Evolutionary conservation across 2,113 vertebrate species (phyloP).

Genomic region (Deroptyus accipitrinus): DNA sequence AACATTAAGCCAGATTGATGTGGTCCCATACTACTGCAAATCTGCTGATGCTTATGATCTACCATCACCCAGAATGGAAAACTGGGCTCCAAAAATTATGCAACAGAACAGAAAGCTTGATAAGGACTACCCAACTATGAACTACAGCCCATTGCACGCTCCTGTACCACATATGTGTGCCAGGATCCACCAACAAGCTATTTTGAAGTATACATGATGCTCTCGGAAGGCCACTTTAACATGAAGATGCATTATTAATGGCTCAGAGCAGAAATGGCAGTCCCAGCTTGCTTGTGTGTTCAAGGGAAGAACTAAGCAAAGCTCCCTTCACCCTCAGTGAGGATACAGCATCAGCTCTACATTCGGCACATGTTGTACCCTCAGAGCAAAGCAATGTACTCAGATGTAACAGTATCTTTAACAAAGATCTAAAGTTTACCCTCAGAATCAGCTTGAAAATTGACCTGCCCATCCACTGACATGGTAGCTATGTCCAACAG

Average conservation of each 20-base stretch:
- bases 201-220: background rate
- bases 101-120: background rate
- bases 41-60: background rate
- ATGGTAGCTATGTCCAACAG: background rate
- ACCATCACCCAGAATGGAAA: background rate
- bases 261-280: background rate
- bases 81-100: background rate
- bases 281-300: rapidly evolving
- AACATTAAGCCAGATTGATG: background rate
- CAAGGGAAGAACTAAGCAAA: background rate
- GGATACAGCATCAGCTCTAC: background rate
- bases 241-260: background rate
- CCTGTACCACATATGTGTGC: background rate
- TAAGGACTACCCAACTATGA: background rate
- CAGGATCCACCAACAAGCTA: background rate
- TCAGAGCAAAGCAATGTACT: background rate
- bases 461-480: background rate
- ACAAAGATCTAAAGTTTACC: background rate
- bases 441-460: background rate
- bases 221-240: background rate
- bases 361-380: background rate
- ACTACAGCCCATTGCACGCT: background rate
- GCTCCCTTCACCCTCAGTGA: background rate
- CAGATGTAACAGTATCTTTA: background rate
- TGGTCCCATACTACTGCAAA: background rate